Base-by-base conservation (phyloP, 2,888 invertebrate species). In the Actias luna region DNA sequence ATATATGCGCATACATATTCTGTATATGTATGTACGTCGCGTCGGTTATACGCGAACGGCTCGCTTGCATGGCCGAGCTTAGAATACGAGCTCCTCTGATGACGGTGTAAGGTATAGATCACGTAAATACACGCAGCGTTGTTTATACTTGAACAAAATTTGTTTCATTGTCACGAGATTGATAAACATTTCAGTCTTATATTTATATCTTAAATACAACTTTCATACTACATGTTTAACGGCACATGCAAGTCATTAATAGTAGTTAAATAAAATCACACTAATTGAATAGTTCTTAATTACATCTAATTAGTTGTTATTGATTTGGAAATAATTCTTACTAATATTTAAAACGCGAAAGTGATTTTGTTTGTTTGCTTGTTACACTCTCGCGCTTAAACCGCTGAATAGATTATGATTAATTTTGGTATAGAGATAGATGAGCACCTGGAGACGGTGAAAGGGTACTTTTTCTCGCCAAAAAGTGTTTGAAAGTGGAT, bases 31-130 rank as follows among this genome's bases (percentile, higher is more conserved):
- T 3, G 25, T 55, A 39, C 33, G 36, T 59, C 70, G 74, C 33
- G 36, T 59, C 70, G 74, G 79, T 77, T 76, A 74, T 77, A 80
- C 82, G 85, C 82, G 83, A 81, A 79, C 79, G 72, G 83, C 76
- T 77, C 75, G 80, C 78, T 71, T 79, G 83, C 83, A 79, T 82
- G 81, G 79, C 70, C 82, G 79, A 79, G 87, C 87, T 87, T 81
- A 84, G 86, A 84, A 83, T 83, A 83, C 83, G 82, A 82, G 79
- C 83, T 79, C 71, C 82, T 83, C 78, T 84, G 87, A 87, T 87
- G 88, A 87, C 87, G 85, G 74, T 76, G 71, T 79, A 71, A 74
- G 73, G 78, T 25, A 58, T 65, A 18, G 66, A 14, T n/a, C 66
- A 67, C 50, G 52, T 69, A 77, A 70, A 42, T 1, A 22, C 10